Evolutionary conservation across 1,140 invertebrate species (phyloP).

Genomic region (Eueides isabella): DNA sequence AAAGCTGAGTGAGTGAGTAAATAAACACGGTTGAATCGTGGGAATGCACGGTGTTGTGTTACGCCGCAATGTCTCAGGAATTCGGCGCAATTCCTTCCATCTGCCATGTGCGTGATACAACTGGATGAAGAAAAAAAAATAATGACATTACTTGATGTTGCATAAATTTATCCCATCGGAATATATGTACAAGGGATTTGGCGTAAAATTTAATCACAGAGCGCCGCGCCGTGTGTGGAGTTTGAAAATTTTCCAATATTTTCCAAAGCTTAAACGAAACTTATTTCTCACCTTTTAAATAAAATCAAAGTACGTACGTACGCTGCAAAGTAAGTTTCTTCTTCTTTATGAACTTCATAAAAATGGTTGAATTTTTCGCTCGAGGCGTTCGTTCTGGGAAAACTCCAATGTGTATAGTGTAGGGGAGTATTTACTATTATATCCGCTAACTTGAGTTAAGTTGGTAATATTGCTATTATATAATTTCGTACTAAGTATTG

Average conservation of each 20-base stretch:
- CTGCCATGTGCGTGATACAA: no score
- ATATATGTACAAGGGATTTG: no score
- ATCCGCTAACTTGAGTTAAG: neutral
- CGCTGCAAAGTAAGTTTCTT: conserved; percentile 10
- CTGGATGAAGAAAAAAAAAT: no score
- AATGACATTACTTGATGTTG: no score
- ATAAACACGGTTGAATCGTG: no score
- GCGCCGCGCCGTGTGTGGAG: neutral
- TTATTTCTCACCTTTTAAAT: conserved; percentile 17
- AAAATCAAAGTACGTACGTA: conserved; percentile 6
- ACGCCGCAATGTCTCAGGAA: no score
- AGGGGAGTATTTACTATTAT: neutral
- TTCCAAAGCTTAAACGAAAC: conserved; percentile 4
- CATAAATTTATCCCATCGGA: no score
- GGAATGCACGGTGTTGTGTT: no score
- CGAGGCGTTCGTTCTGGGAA: conserved; percentile 1
- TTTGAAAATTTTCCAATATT: conserved; percentile 13
- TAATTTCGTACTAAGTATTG: no score
- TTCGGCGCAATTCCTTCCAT: no score
- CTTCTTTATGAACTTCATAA: conserved; percentile 18
- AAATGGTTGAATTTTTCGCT: conserved; percentile 15
- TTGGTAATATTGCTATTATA: neutral
- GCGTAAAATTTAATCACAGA: neutral
- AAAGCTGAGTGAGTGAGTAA: no score
- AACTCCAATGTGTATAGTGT: conserved; percentile 1